A percentile compares a stretch with the other conserved stretches of the same genome.
Evolutionary conservation across 2,113 vertebrate genomes (phyloP).

Genomic region (Tinamus guttatus): DNA sequence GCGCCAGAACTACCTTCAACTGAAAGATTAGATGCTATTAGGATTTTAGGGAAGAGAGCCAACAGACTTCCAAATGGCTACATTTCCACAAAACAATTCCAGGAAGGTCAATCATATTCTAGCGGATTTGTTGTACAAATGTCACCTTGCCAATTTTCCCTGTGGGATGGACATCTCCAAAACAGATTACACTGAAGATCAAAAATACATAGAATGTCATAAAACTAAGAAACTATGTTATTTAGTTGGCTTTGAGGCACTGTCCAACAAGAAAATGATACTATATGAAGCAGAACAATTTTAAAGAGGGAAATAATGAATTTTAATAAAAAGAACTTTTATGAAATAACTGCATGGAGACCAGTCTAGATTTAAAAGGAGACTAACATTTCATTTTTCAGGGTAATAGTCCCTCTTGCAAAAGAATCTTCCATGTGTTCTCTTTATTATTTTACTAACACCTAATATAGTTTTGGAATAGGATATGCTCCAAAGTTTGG

Average conservation of each 20-base stretch:
- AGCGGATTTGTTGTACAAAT: constrained; percentile 6
- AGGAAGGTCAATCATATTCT: background rate
- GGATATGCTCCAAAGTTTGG: constrained; percentile 44
- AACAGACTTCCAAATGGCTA: background rate
- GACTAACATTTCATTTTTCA: constrained; percentile 59
- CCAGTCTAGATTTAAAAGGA: constrained; percentile 73
- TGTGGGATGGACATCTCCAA: constrained; percentile 16
- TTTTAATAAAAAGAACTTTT: constrained; percentile 70
- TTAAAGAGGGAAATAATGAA: constrained; percentile 70
- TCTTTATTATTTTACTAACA: constrained; percentile 78
- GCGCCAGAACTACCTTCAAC: constrained; percentile 94
- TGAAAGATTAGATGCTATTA: constrained; percentile 72
- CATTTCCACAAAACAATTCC: constrained; percentile 29
- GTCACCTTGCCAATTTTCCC: constrained; percentile 12
- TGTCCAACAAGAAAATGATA: constrained; percentile 63
- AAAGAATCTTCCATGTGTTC: constrained; percentile 76
- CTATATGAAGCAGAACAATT: constrained; percentile 63
- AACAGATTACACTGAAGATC: constrained; percentile 60
- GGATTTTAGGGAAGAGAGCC: background rate
- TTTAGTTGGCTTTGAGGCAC: constrained; percentile 43
- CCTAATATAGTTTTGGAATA: constrained; percentile 76
- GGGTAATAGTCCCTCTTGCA: constrained; percentile 65
- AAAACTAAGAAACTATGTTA: constrained; percentile 25
- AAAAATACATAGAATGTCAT: constrained; percentile 42
- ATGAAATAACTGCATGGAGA: constrained; percentile 70